Base-by-base conservation (phyloP, 2,797 vertebrate species). In the Mormyrus hasselquistii region DNA sequence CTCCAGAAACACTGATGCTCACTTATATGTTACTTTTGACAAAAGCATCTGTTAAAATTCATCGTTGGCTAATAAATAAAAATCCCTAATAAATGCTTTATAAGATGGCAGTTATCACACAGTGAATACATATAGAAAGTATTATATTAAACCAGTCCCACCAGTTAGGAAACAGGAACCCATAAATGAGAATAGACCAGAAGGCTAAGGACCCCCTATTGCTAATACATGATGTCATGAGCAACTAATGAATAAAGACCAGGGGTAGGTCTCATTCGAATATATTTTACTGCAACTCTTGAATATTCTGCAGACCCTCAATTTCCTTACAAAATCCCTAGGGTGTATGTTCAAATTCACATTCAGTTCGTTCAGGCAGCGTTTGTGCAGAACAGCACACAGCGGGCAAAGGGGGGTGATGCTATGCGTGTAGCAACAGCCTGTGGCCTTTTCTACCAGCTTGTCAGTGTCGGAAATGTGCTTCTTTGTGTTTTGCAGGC, bases 401-500 rank as follows among this genome's bases (percentile, higher is more conserved):
- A 79, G 38, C 41, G 19, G 29, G 29, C 25, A 16, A 12, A 6
- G 25, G 14, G 14, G 73, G 34, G 73, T 8, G 73, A 9, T 90
- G 16, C 59, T 88, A 69, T 89, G 87, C 89, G 91, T 76, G 79
- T 76, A 12, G 69, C 92, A 88, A 93, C 91, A 87, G 90, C 91
- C 91, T 84, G 89, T 84, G 6, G 38, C 90, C 87, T 84, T 84
- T 89, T 86, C 90, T 92, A 91, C 90, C 92, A 93, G 87, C 88
- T 50, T 59, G 89, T 89, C 55, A 41, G 79, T 53, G 22, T 88
- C 87, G 49, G 79, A 83, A 65, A 79, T 38, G 55, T 41, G 52
- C 93, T 90, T 5, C 92, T 94, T 95, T 94, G 94, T 95, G 93
- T 94, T 94, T 94, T 94, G 95, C 94, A 95, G 95, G 94, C 93